Base-by-base conservation (phyloP, 2,113 vertebrate species). In the Eublepharis macularius region DNA sequence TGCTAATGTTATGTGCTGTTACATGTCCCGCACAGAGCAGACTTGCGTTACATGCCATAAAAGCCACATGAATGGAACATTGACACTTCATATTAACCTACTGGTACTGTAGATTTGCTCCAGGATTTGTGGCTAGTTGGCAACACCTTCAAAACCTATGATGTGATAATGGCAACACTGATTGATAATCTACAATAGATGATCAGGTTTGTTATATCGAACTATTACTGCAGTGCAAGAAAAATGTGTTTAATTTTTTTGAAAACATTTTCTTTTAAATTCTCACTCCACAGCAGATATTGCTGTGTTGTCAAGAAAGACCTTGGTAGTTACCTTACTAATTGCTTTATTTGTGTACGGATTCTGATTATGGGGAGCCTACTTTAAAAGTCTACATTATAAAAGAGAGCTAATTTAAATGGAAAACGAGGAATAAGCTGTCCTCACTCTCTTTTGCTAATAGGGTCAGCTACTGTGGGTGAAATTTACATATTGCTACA, bases 281-380 rank as follows among this genome's bases (percentile, higher is more conserved):
- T 83, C 87, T 81, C 4, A 13, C 17, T 81, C 87, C 65, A 41
- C 14, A 87, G 63, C 6, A 83, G 79, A 45, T 57, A 63, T 63
- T 34, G 70, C 51, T 83, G 41, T 4, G 21, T 60, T 74, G 73
- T 47, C 80, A 39, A 41, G 54, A 63, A 39, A 41, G 54, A 63
- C 45, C 43, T 60, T 16, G 51, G 14, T 43, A 34, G 17, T 83
- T 82, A 74, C 54, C 29, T 63, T 74, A 60, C 32, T 73, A 74
- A 63, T 87, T 43, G 10, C 21, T 85, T 87, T 90, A 88, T 86
- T 87, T 39, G 80, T 88, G 85, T 84, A 11, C 66, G 76, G 9
- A 24, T 88, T 78, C 88, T 90, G 82, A 87, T 93, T 91, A 87
- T 54, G 74, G n/a, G n/a, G 10, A 17, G 14, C 36, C 89, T 87